A percentile compares a stretch with the other conserved stretches of the same genome.
These are phyloP conservation scores for Rachycentron canadum DNA, from an alignment of 2,797 vertebrate genomes.

Conservation along the genomic window DNA sequence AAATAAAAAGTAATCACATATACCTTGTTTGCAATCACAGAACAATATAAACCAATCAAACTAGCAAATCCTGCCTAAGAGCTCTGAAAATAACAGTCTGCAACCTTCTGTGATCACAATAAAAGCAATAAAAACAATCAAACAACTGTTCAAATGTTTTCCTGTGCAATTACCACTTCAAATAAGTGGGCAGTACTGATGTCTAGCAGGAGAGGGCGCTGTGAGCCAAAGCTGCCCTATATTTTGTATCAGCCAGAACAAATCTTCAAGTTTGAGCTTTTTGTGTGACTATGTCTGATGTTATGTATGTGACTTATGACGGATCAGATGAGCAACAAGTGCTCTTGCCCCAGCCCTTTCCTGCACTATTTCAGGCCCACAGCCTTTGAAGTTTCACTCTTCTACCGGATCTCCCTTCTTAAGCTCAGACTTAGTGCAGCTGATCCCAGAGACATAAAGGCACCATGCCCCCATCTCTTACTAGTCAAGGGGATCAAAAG, in stretches of 20 bases:
- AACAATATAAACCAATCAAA: not conserved
- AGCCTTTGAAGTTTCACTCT: conserved; percentile 78
- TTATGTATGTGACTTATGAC: conserved; percentile 24
- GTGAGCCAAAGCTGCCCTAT: conserved; percentile 30
- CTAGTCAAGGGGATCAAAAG: conserved; percentile 75
- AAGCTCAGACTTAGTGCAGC: conserved; percentile 82
- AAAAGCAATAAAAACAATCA: not conserved
- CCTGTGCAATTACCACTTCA: not conserved
- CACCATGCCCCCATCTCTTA: conserved; percentile 79
- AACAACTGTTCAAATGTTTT: not conserved
- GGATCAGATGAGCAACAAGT: conserved; percentile 62
- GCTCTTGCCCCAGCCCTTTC: conserved; percentile 45
- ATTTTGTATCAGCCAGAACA: not conserved
- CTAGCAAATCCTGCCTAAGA: not conserved
- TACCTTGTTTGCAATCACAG: not conserved
- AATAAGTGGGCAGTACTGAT: not conserved
- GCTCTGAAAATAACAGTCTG: not conserved
- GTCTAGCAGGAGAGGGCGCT: conserved; percentile 72
- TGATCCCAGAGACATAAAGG: conserved; percentile 86
- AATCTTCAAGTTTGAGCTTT: conserved; percentile 19
- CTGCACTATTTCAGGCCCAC: conserved; percentile 73
- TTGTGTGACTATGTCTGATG: conserved; percentile 31
- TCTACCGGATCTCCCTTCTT: conserved; percentile 75
- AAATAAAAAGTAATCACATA: not conserved
- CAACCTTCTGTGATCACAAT: not conserved